Evolutionary conservation across 2,888 invertebrate species (phyloP), one percentile per base, ranked within the genome.

Genomic region (Pterobdella sp.): DNA sequence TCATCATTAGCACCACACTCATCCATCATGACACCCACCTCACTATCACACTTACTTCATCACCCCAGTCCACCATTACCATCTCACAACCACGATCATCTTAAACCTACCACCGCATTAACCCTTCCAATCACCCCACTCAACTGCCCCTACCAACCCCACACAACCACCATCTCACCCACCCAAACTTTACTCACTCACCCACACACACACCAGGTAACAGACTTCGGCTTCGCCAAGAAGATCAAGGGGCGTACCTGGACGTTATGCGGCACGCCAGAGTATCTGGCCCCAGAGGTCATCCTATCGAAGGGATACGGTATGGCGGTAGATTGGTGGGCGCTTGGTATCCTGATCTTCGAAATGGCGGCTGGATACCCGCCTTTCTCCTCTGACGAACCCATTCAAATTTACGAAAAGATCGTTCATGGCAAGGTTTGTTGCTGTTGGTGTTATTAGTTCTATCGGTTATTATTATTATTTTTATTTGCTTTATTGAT

Each of bases 251-350:
- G 97, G n/a, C 90, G 98, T 84, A 99, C 98, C 86, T 99, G 97
- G 97, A 99, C 98, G 75, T 86, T 98, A 74, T 98, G 98, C 85
- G 98, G 98, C 75, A 99, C 98, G 63, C 98, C 98, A 31, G 98
- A 98, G 85, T 88, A 88, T 81, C 82, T 88, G 72, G 88, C 88
- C 29, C 88, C 88, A 64, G 88, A 88, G 82, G 87, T 88, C 78
- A 88, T 88, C 79, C 85, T 88, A 75, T 86, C 87, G 81, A 87
- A 87, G 83, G 87, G 87, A 74, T 97, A 97, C 86, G 97, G 96
- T 86, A 96, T 95, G 85, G 97, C 97, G 26, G 97, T 97, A 63
- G 97, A 98, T 84, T 98, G 97, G 97, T 98, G 97, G 97, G 96
- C 97, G 56, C 88, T 99, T 42, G 84, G 84, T 42, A 82, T 84